Percentiles rank a stretch among this genome's conserved stretches.
Evolutionary conservation across 2,888 invertebrate genomes (phyloP).

Genomic region (Agrochola litura): DNA sequence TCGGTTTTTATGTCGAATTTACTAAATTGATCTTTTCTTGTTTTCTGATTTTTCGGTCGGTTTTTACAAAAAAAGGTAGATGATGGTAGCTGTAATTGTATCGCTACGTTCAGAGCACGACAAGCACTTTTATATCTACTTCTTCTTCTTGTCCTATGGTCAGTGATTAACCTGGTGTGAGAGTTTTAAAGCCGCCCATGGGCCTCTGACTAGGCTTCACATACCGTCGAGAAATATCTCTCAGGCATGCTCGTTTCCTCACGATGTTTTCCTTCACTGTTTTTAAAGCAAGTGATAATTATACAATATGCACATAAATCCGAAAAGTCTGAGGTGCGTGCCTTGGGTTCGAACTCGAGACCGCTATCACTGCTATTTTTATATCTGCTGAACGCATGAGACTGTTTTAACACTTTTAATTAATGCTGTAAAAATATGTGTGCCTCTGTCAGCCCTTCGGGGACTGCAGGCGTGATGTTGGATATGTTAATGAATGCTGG

Average conservation of each 20-base stretch:
- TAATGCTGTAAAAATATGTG: neutral
- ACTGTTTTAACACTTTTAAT: neutral
- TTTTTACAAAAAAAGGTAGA: conserved; percentile 28
- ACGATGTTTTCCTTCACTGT: too few relatives aligned
- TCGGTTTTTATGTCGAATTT: conserved; percentile 67
- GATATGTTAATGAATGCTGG: neutral
- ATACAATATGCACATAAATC: too few relatives aligned
- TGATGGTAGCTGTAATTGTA: conserved; percentile 10
- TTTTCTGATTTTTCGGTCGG: conserved; percentile 49
- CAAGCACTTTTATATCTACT: neutral
- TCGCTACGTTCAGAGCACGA: neutral
- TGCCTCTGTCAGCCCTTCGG: neutral
- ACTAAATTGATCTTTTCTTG: conserved; percentile 64
- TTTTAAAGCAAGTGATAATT: too few relatives aligned
- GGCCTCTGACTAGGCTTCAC: too few relatives aligned
- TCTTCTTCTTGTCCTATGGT: too few relatives aligned
- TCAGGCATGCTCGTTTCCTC: too few relatives aligned
- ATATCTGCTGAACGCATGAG: neutral
- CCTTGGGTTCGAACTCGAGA: too few relatives aligned
- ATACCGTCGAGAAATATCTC: too few relatives aligned
- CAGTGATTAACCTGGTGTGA: too few relatives aligned
- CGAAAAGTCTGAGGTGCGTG: too few relatives aligned
- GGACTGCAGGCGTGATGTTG: neutral
- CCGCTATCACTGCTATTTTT: neutral
- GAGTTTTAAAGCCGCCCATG: too few relatives aligned